Conservation (phyloP, 2,888 invertebrate species). For the Aquatica leii region DNA sequence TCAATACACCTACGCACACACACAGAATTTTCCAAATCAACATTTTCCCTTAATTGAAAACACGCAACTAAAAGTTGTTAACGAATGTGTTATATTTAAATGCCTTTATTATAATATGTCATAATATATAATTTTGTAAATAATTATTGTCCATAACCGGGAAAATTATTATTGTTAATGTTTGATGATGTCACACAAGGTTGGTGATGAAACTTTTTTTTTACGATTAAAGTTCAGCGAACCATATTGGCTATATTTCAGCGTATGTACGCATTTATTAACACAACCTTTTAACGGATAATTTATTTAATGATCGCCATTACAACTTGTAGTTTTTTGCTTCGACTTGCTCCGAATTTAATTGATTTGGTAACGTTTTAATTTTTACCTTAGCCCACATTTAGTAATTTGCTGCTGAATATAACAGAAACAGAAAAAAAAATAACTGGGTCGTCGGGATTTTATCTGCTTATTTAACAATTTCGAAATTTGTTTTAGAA, state of each 20-base stretch:
- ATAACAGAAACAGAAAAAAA: too few species aligned
- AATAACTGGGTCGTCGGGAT: too few species aligned
- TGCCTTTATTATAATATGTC: neutral
- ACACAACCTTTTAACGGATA: neutral
- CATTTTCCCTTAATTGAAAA: neutral
- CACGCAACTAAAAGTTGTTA: neutral
- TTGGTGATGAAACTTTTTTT: constrained; percentile 11
- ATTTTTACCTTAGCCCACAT: constrained; percentile 7
- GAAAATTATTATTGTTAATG: neutral
- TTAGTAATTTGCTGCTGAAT: neutral
- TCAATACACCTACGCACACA: neutral
- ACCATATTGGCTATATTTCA: neutral
- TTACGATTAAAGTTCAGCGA: neutral
- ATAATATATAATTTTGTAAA: neutral
- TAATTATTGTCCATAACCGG: neutral
- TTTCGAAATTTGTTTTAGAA: too few species aligned
- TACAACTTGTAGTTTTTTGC: neutral
- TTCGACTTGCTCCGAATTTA: neutral
- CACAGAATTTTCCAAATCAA: neutral
- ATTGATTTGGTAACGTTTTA: neutral
- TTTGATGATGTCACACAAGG: neutral
- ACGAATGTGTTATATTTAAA: neutral
- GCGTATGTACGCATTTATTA: neutral
- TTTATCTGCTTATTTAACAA: too few species aligned
- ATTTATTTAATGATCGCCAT: neutral